phyloP scores from a whole-genome alignment of 2,113 vertebrate genomes.

The Papio anubis region DNA sequence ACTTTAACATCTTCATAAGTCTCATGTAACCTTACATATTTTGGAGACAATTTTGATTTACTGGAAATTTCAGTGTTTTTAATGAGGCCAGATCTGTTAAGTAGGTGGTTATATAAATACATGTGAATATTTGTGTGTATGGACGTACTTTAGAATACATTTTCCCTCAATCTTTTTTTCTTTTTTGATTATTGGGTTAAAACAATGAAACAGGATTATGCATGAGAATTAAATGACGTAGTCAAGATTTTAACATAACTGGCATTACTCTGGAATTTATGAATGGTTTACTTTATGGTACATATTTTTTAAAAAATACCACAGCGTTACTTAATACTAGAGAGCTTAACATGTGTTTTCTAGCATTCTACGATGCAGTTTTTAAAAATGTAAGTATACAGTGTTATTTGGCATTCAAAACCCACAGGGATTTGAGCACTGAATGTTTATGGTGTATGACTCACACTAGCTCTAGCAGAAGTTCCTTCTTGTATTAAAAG shows the following conservation, averaged over 20 bases:
- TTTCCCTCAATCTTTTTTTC: background rate
- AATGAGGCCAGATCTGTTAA: slow-evolving; percentile 21
- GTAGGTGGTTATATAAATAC: slow-evolving; percentile 14
- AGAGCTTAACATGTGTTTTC: slow-evolving; percentile 65
- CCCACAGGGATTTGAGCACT: slow-evolving; percentile 42
- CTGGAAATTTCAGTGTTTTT: slow-evolving; percentile 24
- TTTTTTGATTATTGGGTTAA: slow-evolving; percentile 30
- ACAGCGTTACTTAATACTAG: slow-evolving; percentile 47
- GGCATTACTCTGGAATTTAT: slow-evolving; percentile 69
- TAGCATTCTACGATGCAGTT: slow-evolving; percentile 50
- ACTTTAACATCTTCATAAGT: background rate
- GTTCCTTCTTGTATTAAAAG: slow-evolving; percentile 63
- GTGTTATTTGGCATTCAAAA: slow-evolving; percentile 47
- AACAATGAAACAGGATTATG: slow-evolving; percentile 48
- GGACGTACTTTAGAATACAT: background rate
- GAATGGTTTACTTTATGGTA: slow-evolving; percentile 72
- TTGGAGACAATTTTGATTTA: slow-evolving; percentile 3
- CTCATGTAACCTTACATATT: background rate
- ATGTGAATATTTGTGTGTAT: slow-evolving; percentile 1
- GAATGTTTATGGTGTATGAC: slow-evolving; percentile 72
- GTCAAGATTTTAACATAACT: slow-evolving; percentile 65
- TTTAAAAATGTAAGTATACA: slow-evolving; percentile 35
- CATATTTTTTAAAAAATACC: slow-evolving; percentile 31
- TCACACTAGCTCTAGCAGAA: slow-evolving; percentile 56
- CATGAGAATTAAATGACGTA: slow-evolving; percentile 55